These are phyloP conservation scores for Dasysyrphus albostriatus DNA, from an alignment of 2,888 invertebrate genomes.

Conservation along the genomic window DNA sequence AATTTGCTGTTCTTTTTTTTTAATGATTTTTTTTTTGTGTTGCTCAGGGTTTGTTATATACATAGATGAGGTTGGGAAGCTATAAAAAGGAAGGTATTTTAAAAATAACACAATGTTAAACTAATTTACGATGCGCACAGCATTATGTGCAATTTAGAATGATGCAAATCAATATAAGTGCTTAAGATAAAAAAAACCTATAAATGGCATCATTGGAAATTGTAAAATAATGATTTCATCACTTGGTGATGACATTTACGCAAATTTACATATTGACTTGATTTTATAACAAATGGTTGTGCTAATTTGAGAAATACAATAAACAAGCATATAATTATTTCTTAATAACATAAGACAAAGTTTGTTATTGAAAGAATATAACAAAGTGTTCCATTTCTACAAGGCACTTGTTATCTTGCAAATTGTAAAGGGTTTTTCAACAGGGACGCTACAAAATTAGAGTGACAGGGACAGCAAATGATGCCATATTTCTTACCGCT, in stretches of 20 bases:
- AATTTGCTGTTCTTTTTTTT: slow-evolving; percentile 36
- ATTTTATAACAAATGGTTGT: not conserved
- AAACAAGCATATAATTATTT: not conserved
- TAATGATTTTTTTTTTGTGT: not conserved
- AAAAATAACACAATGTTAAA: slow-evolving; percentile 36
- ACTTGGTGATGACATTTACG: not conserved
- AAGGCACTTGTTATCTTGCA: no score
- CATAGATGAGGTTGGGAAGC: not conserved
- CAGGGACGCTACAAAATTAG: no score
- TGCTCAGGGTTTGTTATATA: not conserved
- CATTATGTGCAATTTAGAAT: slow-evolving; percentile 26
- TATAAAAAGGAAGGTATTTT: slow-evolving; percentile 19
- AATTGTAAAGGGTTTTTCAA: no score
- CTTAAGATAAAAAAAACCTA: slow-evolving; percentile 34
- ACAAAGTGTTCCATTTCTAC: not conserved
- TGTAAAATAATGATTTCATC: not conserved
- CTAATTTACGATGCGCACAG: slow-evolving; percentile 49
- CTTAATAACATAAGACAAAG: not conserved
- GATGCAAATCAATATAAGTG: slow-evolving; percentile 33
- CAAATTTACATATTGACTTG: not conserved
- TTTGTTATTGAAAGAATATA: not conserved
- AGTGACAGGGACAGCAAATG: no score
- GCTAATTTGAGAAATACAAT: slow-evolving; percentile 1
- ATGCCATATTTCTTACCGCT: no score
- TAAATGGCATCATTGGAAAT: slow-evolving; percentile 18